Evolutionary conservation across 2,888 invertebrate genomes (phyloP).

Genomic region (Artemia sinica): DNA sequence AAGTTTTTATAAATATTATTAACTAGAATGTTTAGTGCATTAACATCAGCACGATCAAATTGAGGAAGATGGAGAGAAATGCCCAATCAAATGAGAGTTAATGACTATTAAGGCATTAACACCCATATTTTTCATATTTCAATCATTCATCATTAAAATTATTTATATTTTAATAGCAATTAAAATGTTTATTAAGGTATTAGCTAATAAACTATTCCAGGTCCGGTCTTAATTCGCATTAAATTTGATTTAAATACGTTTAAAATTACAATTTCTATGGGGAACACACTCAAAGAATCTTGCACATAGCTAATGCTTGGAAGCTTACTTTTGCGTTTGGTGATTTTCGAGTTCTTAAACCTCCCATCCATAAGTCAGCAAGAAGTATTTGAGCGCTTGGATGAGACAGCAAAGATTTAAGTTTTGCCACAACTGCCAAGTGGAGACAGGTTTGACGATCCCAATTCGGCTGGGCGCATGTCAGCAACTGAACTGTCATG

Average conservation of each 20-base stretch:
- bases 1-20: no score
- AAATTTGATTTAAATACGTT: neutral
- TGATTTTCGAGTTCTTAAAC: slow-evolving; percentile 80
- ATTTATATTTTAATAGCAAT: no score
- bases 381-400: slow-evolving; percentile 90
- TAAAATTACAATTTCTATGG: no score
- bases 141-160: no score
- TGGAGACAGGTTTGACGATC: slow-evolving; percentile 96
- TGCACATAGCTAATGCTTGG: slow-evolving; percentile 18
- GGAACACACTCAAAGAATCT: no score
- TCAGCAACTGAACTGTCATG: slow-evolving; percentile 80
- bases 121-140: no score
- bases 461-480: slow-evolving; percentile 93
- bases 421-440: slow-evolving; percentile 86
- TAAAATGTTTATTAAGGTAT: no score
- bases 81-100: no score
- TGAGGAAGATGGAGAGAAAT: no score
- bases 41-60: no score
- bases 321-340: slow-evolving; percentile 71
- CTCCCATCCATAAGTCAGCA: slow-evolving; percentile 99
- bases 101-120: neutral
- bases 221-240: neutral
- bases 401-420: slow-evolving; percentile 72
- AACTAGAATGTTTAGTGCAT: no score
- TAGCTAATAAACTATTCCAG: neutral